Conservation (phyloP, 2,113 vertebrate species). For the Riparia riparia region DNA sequence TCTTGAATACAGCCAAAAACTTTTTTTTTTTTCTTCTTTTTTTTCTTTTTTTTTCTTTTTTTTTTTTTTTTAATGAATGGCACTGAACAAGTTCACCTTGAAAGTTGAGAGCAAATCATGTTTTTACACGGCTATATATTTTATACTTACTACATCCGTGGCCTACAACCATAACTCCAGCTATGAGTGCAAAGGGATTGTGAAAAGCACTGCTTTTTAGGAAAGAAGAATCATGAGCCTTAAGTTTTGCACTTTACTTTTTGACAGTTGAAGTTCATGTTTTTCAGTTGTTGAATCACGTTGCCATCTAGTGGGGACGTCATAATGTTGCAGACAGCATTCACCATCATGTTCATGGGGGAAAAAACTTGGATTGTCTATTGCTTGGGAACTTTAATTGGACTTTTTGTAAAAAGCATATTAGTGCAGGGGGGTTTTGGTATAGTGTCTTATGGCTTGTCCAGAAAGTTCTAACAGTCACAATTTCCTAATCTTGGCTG, state of each 20-base stretch:
- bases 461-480: neutral
- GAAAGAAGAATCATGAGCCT: neutral
- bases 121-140: neutral
- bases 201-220: neutral
- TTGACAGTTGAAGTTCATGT: neutral
- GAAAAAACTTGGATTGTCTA: neutral
- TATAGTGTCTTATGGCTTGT: neutral
- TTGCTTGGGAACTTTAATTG: neutral
- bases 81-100: neutral
- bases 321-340: neutral
- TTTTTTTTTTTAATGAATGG: neutral
- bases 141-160: neutral
- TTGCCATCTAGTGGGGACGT: conserved; percentile 32
- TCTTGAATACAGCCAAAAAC: neutral
- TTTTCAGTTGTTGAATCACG: neutral
- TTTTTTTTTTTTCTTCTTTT: neutral
- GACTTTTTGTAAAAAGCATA: neutral
- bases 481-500: neutral
- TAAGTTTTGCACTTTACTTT: neutral
- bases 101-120: neutral
- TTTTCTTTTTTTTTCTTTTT: neutral
- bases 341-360: neutral
- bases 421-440: neutral
- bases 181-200: neutral
- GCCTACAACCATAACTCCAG: neutral